These are phyloP conservation scores for Battus philenor DNA, from an alignment of 1,140 invertebrate genomes.

Conservation along the genomic window DNA sequence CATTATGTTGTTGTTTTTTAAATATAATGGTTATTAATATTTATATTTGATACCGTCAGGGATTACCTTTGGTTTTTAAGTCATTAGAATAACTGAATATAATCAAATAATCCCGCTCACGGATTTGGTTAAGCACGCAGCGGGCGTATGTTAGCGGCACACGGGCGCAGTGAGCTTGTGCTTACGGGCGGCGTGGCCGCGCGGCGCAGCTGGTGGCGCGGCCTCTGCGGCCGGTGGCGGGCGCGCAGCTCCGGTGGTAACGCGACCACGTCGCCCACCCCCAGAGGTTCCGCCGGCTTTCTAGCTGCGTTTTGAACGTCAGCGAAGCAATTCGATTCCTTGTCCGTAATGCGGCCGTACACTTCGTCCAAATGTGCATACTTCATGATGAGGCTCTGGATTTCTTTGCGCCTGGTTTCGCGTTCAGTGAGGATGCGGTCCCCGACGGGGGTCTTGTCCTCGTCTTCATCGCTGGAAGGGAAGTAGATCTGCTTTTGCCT, in stretches of 20 bases:
- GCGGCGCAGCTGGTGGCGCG: constrained; percentile 49
- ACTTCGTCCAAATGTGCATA: constrained; percentile 84
- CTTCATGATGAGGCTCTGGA: constrained; percentile 86
- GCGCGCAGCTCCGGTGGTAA: constrained; percentile 61
- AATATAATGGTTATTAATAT: too few species aligned
- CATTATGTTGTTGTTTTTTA: too few species aligned
- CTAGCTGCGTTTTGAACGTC: constrained; percentile 24
- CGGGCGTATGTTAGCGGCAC: constrained; percentile 65
- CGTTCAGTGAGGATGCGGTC: constrained; percentile 80
- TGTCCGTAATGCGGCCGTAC: constrained; percentile 69
- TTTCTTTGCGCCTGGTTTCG: constrained; percentile 86
- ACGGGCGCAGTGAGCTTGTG: constrained; percentile 61
- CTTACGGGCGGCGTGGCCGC: constrained; percentile 77
- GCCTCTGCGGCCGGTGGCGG: constrained; percentile 59
- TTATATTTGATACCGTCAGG: neutral
- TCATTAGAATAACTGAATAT: neutral
- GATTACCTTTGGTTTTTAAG: constrained; percentile 4
- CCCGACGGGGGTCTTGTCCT: constrained; percentile 73
- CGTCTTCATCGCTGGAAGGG: constrained; percentile 69
- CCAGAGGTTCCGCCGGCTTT: constrained; percentile 61
- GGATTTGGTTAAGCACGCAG: constrained; percentile 48
- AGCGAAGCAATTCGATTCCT: constrained; percentile 37
- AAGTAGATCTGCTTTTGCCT: constrained; percentile 73
- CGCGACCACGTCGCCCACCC: constrained; percentile 50
- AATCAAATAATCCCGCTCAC: neutral